These are phyloP conservation scores for Ursus arctos DNA, from an alignment of 2,113 vertebrate species.

Conservation along the genomic window DNA sequence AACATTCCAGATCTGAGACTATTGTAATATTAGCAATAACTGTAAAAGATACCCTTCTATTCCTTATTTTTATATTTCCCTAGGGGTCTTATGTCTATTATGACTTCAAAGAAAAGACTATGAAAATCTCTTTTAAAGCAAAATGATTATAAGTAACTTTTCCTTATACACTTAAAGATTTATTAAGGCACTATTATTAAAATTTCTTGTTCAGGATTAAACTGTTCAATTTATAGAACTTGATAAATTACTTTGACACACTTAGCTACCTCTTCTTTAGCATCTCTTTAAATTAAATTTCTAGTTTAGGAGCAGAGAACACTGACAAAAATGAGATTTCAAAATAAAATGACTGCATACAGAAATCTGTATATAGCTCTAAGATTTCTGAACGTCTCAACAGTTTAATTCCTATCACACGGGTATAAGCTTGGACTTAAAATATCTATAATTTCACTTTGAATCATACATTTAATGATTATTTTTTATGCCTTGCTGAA, in stretches of 20 bases:
- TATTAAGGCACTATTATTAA: slow-evolving; percentile 64
- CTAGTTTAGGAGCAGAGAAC: slow-evolving; percentile 53
- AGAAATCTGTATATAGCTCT: background rate
- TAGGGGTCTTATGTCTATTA: slow-evolving; percentile 43
- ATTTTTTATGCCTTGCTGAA: slow-evolving; percentile 55
- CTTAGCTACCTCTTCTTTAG: slow-evolving; percentile 50
- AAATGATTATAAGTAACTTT: slow-evolving; percentile 60
- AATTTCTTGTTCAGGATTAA: slow-evolving; percentile 66
- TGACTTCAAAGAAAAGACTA: slow-evolving; percentile 60
- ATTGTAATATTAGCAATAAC: background rate
- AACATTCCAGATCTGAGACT: background rate
- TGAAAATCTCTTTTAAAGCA: slow-evolving; percentile 62
- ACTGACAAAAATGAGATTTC: slow-evolving; percentile 56
- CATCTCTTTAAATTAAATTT: slow-evolving; percentile 52
- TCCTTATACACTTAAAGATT: slow-evolving; percentile 63
- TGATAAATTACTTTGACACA: slow-evolving; percentile 69
- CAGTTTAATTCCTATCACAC: slow-evolving; percentile 47
- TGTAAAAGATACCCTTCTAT: background rate
- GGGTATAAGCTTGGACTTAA: slow-evolving; percentile 38
- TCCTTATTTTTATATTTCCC: slow-evolving; percentile 38
- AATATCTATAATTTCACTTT: slow-evolving; percentile 60
- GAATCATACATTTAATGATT: slow-evolving; percentile 38
- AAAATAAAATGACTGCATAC: slow-evolving; percentile 25
- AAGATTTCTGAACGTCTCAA: slow-evolving; percentile 30
- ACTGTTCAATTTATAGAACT: slow-evolving; percentile 29